These are phyloP conservation scores for Tetrax tetrax DNA, from an alignment of 2,113 vertebrate species.

Conservation along the genomic window DNA sequence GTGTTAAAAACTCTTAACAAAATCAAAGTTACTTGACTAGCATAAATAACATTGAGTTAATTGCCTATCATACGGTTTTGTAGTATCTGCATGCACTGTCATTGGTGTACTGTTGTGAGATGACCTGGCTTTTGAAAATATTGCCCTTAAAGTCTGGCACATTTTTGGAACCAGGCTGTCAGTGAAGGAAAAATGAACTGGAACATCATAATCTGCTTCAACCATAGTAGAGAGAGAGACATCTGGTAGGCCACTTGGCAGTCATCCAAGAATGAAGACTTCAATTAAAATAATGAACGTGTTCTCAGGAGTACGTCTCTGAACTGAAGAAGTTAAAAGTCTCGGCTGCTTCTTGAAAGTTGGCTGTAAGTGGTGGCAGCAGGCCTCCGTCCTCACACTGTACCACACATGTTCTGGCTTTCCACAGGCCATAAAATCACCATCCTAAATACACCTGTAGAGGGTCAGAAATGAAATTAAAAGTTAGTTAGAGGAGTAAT, in stretches of 20 bases:
- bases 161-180: conserved; percentile 74
- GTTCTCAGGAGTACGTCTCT: conserved; percentile 75
- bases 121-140: conserved; percentile 70
- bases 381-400: accelerated
- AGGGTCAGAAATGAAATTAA: neutral
- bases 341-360: conserved; percentile 65
- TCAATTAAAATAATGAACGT: conserved; percentile 82
- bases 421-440: neutral
- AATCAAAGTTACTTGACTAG: conserved; percentile 15
- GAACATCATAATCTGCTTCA: conserved; percentile 78
- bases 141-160: conserved; percentile 70
- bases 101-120: conserved; percentile 54
- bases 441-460: neutral
- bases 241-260: conserved; percentile 82
- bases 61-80: conserved; percentile 60
- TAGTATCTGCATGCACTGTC: conserved; percentile 54
- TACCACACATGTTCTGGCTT: neutral
- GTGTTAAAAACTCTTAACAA: neutral
- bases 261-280: conserved; percentile 76
- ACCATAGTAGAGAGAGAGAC: conserved; percentile 77
- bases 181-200: conserved; percentile 76
- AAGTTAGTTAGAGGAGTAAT: conserved; percentile 27
- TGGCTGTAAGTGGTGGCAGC: conserved; percentile 11
- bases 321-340: conserved; percentile 72
- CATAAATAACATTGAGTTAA: conserved; percentile 52